Percentiles rank a stretch among this genome's conserved stretches.
Conservation (phyloP, 2,797 vertebrate species). For the Echiichthys vipera region DNA sequence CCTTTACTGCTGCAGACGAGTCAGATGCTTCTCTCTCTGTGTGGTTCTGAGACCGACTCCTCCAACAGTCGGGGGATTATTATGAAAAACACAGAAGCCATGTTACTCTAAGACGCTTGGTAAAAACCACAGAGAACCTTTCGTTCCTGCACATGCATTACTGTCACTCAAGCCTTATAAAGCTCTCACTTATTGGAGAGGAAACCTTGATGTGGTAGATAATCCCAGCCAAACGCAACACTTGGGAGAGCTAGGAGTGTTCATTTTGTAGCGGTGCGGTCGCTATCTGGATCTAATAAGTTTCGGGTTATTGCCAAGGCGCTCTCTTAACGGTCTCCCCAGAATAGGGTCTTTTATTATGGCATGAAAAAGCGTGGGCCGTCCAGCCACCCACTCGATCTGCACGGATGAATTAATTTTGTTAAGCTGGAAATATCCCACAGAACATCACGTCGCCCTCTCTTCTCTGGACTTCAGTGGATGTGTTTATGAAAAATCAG, state of each 20-base stretch:
- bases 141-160: slow-evolving; percentile 36
- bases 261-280: slow-evolving; percentile 27
- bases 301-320: slow-evolving; percentile 51
- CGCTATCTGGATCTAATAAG: slow-evolving; percentile 60
- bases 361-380: slow-evolving; percentile 40
- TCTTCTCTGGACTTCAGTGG: slow-evolving; percentile 1
- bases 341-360: slow-evolving; percentile 48
- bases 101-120: not conserved
- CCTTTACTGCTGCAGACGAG: no score
- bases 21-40: no score
- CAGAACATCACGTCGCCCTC: not conserved
- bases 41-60: not conserved
- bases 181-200: slow-evolving; percentile 17
- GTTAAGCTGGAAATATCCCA: slow-evolving; percentile 38
- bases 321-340: slow-evolving; percentile 33
- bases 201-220: slow-evolving; percentile 41
- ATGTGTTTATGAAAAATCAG: not conserved
- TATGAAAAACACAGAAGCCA: slow-evolving; percentile 1
- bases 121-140: slow-evolving; percentile 25
- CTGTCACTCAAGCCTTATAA: slow-evolving; percentile 34
- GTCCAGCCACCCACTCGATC: slow-evolving; percentile 31
- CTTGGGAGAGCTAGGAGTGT: not conserved
- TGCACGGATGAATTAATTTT: slow-evolving; percentile 48
- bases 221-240: slow-evolving; percentile 46
- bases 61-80: slow-evolving; percentile 18